phyloP scores from a whole-genome alignment of 2,888 invertebrate genomes.

The Ochropleura plecta region DNA sequence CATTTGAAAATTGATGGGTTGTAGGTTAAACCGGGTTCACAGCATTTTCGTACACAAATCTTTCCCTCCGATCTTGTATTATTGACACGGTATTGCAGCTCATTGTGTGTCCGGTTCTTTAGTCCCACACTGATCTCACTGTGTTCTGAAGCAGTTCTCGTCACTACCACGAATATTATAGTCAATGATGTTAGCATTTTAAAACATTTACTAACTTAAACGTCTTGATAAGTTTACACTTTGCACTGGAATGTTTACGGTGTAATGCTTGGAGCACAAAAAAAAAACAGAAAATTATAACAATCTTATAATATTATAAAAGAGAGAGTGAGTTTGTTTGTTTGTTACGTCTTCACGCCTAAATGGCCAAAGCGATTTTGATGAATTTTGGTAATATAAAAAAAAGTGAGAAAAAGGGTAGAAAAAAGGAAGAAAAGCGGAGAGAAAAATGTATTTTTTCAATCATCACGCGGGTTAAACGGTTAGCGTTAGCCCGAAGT shows the following conservation, averaged over 20 bases:
- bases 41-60: constrained; percentile 78
- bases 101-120: constrained; percentile 58
- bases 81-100: constrained; percentile 71
- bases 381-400: too few species aligned
- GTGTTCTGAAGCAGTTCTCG: constrained; percentile 41
- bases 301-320: neutral
- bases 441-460: too few species aligned
- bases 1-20: neutral
- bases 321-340: too few species aligned
- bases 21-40: constrained; percentile 74
- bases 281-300: neutral
- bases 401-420: too few species aligned
- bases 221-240: constrained; percentile 15
- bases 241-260: neutral
- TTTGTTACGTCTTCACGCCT: too few species aligned
- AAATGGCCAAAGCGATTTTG: too few species aligned
- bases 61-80: constrained; percentile 56
- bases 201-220: neutral
- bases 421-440: too few species aligned
- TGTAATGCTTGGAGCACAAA: neutral
- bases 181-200: constrained; percentile 37
- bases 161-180: constrained; percentile 43
- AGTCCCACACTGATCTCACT: constrained; percentile 49
- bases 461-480: too few species aligned
- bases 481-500: too few species aligned